Conservation (phyloP, 2,888 invertebrate species). For the Drosophila bunnanda region DNA sequence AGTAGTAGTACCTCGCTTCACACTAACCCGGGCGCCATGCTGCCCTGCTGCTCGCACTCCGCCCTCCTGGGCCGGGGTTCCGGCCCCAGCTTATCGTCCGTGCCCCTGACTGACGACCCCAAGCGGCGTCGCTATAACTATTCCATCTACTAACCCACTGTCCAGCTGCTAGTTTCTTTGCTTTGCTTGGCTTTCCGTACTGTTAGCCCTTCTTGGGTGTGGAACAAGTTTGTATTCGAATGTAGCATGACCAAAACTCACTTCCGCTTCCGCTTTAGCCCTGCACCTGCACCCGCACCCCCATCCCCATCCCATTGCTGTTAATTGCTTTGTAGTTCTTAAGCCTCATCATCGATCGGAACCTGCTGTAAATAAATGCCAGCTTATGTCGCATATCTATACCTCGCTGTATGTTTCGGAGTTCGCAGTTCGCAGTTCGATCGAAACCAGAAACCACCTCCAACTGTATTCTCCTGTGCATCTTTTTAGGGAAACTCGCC, state of each 20-base stretch:
- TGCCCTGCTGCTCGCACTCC: constrained; percentile 61
- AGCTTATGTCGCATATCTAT: constrained; percentile 9
- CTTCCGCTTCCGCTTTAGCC: constrained; percentile 23
- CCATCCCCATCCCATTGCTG: constrained; percentile 8
- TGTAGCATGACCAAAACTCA: constrained; percentile 44
- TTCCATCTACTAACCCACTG: constrained; percentile 75
- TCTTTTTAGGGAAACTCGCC: constrained; percentile 66
- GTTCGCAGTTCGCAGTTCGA: constrained; percentile 56
- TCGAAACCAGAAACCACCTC: constrained; percentile 21
- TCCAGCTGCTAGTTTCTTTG: constrained; percentile 6
- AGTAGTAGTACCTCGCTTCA: constrained; percentile 56
- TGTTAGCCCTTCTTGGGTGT: constrained; percentile 20
- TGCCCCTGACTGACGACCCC: constrained; percentile 39
- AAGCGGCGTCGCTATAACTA: constrained; percentile 81
- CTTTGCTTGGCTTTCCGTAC: constrained; percentile 13
- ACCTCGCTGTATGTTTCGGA: constrained; percentile 19
- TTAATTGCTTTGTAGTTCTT: constrained; percentile 48
- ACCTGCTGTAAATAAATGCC: constrained; percentile 64
- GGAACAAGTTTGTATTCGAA: constrained; percentile 35
- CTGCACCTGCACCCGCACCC: constrained; percentile 19
- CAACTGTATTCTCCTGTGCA: constrained; percentile 50
- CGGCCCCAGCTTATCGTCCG: constrained; percentile 51
- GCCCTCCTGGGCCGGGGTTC: constrained; percentile 73
- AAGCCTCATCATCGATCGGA: constrained; percentile 39
- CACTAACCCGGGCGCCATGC: constrained; percentile 61